Evolutionary conservation across 2,888 invertebrate genomes (phyloP), one percentile per base, ranked within the genome.

Genomic region (Drosophila algonquin): DNA sequence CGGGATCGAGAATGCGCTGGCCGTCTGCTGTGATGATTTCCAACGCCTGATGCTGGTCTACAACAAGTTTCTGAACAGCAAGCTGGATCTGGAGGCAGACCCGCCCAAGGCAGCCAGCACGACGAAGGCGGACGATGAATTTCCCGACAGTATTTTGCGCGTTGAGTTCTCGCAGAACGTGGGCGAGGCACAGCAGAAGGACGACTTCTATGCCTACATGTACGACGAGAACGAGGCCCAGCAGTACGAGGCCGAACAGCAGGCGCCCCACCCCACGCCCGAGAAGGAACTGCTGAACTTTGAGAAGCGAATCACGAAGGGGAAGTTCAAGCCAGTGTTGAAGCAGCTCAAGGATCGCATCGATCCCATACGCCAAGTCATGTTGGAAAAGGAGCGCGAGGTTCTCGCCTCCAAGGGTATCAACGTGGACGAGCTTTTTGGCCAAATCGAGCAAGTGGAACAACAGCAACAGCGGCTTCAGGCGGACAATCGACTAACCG

Each of bases 171-270:
- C 89, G 3, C 84, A 90, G 69, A 85, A 89, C 69, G 71, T 80
- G 3, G 75, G 80, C 57, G 89, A 90, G 51, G 73, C 80, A 3
- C 88, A 89, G 24, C 87, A 88, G 30, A 79, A 80, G 18, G 92
- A 92, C 70, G 92, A 92, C 74, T 92, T 92, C 65, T 92, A 90
- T 81, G 92, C 92, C 0, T 92, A 92, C 54, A 90, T 91, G 89
- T 91, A 89, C 50, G 91, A 91, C 46, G 90, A 91, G 63, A 67
- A 80, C 27, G 89, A 90, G 40, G 82, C 79, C 4, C 76, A 59
- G 9, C 79, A 77, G 8, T 80, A 79, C 18, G 75, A 80, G 21
- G 75, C 73, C 24, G 76, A 78, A 44, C 76, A 87, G 12, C 64
- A 85, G 18, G 87, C 77, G 2, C 79, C 83, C 2, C 67, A 74